Evolutionary conservation across 2,797 vertebrate species (phyloP).

Genomic region (Myotis vivesi): DNA sequence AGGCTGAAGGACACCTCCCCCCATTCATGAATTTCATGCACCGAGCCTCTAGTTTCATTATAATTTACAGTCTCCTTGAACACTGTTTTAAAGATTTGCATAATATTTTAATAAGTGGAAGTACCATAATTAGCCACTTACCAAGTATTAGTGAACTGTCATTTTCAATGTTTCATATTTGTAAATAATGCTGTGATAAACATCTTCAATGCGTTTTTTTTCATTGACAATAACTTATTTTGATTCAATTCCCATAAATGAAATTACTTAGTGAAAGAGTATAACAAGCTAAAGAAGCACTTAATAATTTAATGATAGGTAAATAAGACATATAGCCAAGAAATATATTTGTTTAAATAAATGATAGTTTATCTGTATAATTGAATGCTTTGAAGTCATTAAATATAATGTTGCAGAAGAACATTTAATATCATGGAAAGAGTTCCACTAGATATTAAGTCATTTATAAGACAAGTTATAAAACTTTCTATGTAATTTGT

Average conservation of each 20-base stretch:
- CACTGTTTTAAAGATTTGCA: constrained; percentile 39
- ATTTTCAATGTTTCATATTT: constrained; percentile 53
- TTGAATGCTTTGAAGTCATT: constrained; percentile 38
- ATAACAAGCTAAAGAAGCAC: constrained; percentile 48
- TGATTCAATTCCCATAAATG: constrained; percentile 43
- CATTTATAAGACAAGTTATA: constrained; percentile 41
- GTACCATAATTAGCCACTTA: constrained; percentile 7
- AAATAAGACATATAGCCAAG: constrained; percentile 48
- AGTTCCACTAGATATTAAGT: constrained; percentile 25
- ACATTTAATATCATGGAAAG: constrained; percentile 33
- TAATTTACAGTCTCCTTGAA: constrained; percentile 29
- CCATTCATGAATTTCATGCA: too few relatives aligned
- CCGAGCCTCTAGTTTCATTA: not conserved
- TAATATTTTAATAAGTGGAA: not conserved
- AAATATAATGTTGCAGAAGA: constrained; percentile 32
- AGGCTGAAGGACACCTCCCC: too few relatives aligned
- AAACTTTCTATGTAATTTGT: constrained; percentile 32
- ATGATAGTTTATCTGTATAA: constrained; percentile 48
- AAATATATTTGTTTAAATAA: constrained; percentile 53
- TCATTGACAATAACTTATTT: constrained; percentile 53
- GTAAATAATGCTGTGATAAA: constrained; percentile 49
- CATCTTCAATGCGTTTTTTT: constrained; percentile 45
- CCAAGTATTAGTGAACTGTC: not conserved
- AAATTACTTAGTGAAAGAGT: constrained; percentile 41
- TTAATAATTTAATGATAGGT: constrained; percentile 67